These are phyloP conservation scores for Seladonia tumulorum DNA, from an alignment of 2,888 invertebrate species.

Conservation along the genomic window DNA sequence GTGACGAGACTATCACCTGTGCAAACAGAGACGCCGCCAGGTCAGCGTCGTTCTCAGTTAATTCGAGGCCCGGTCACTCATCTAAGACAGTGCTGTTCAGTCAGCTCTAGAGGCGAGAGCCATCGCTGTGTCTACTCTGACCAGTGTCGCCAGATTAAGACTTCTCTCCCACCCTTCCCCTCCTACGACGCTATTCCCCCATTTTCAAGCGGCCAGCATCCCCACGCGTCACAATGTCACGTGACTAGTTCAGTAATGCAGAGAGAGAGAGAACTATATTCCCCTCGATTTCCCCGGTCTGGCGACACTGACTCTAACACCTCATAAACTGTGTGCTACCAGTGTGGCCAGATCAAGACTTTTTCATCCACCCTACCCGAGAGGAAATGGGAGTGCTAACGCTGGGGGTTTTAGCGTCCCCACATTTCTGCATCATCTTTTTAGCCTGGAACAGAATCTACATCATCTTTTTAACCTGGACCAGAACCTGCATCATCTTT, in stretches of 20 bases:
- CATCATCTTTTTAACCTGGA: too few species aligned
- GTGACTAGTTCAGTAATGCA: not conserved
- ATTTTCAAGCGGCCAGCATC: too few species aligned
- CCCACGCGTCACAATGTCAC: too few species aligned
- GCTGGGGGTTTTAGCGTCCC: too few species aligned
- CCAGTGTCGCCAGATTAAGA: not conserved
- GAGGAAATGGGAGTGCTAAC: too few species aligned
- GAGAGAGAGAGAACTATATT: not conserved
- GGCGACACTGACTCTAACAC: not conserved
- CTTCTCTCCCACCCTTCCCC: too few species aligned
- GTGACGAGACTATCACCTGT: constrained; percentile 89
- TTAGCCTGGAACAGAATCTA: too few species aligned
- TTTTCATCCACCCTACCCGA: not conserved
- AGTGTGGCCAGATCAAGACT: not conserved
- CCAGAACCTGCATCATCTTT: too few species aligned
- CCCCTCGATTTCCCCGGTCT: not conserved
- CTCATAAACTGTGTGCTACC: not conserved
- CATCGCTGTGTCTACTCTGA: not conserved
- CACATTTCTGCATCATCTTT: too few species aligned
- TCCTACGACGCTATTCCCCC: too few species aligned
- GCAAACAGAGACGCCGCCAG: constrained; percentile 57
- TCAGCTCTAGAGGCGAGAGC: not conserved
- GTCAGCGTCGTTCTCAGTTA: constrained; percentile 54
- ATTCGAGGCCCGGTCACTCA: not conserved
- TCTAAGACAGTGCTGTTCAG: constrained; percentile 17